Conservation (phyloP, 2,113 vertebrate genomes). For the Sylvia atricapilla region DNA sequence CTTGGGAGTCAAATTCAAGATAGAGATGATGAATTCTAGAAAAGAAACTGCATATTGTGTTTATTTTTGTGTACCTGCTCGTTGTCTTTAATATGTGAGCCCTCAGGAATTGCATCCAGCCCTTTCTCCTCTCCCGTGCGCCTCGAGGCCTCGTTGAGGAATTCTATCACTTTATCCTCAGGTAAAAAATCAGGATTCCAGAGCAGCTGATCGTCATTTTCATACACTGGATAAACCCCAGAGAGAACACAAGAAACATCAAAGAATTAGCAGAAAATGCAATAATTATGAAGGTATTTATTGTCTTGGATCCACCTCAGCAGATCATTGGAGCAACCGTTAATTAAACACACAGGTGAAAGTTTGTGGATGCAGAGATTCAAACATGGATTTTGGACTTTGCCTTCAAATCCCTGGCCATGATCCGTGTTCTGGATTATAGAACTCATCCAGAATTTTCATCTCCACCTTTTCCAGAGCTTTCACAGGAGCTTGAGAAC, state of each 20-base stretch:
- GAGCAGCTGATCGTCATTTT: conserved; percentile 95
- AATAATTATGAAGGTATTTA: rapidly evolving
- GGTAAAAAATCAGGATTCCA: conserved; percentile 93
- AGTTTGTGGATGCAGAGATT: background rate
- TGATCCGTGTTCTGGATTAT: background rate
- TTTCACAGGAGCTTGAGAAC: background rate
- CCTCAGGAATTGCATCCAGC: conserved; percentile 92
- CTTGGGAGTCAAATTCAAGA: background rate
- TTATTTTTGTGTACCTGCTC: conserved; percentile 81
- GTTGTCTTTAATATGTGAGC: conserved; percentile 94
- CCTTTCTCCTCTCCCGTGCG: conserved; percentile 91
- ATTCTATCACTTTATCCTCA: conserved; percentile 90
- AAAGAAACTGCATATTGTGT: background rate
- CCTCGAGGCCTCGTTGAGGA: conserved; percentile 89
- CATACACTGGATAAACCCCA: conserved; percentile 79
- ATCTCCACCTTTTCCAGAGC: background rate
- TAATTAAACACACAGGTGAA: background rate
- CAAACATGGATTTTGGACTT: background rate
- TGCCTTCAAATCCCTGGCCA: background rate
- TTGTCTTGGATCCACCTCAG: background rate
- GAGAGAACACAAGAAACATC: background rate
- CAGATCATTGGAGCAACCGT: background rate
- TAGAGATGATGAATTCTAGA: background rate
- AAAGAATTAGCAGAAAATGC: rapidly evolving
- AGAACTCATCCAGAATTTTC: background rate